phyloP scores from a whole-genome alignment of 2,797 vertebrate genomes.

The Mus minutoides region DNA sequence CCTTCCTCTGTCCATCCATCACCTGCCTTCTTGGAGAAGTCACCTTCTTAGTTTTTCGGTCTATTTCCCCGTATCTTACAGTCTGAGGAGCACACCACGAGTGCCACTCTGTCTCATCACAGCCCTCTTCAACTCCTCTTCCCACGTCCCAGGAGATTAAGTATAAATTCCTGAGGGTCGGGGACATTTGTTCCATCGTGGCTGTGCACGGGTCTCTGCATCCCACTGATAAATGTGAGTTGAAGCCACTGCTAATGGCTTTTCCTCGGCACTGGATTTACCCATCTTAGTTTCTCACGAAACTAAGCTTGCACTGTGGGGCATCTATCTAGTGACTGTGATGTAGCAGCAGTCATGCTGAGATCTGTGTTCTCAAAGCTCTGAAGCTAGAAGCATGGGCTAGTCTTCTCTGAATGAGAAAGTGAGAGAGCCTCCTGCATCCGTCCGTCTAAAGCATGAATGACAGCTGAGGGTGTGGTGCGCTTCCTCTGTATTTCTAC shows the following conservation, averaged over 20 bases:
- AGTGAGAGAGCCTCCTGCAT: neutral
- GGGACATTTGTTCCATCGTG: neutral
- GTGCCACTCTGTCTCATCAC: conserved; percentile 35
- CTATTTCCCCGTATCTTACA: conserved; percentile 54
- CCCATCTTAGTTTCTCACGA: neutral
- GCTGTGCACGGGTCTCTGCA: conserved; percentile 37
- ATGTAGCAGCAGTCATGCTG: neutral
- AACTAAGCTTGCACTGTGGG: neutral
- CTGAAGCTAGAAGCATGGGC: neutral
- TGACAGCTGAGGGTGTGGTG: neutral
- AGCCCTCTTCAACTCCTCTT: conserved; percentile 28
- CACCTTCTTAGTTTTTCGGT: conserved; percentile 21
- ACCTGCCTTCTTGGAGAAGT: conserved; percentile 44
- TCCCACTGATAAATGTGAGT: conserved; percentile 43
- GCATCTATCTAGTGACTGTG: neutral
- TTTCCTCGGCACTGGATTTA: conserved; percentile 18
- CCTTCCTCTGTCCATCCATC: neutral
- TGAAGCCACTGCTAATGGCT: conserved; percentile 45
- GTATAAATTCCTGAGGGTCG: neutral
- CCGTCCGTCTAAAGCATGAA: neutral
- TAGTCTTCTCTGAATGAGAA: neutral
- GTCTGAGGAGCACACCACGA: conserved; percentile 57
- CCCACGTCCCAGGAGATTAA: neutral
- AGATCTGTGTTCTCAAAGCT: neutral
- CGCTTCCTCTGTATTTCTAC: neutral